Evolutionary conservation across 2,888 invertebrate species (phyloP), one percentile per base, ranked within the genome.

Genomic region (Mamestra brassicae): DNA sequence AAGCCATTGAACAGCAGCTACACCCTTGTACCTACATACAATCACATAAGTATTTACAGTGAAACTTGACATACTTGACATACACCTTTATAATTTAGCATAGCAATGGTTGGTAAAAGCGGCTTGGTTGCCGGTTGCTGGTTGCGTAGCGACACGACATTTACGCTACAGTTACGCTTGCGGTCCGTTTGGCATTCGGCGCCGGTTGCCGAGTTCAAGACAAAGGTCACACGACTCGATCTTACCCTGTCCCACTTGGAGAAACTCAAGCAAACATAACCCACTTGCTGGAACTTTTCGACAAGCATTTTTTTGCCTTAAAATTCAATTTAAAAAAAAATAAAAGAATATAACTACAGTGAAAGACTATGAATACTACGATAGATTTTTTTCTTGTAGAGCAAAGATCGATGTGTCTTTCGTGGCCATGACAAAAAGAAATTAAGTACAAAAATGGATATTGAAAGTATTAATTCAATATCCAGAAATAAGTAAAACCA

Each of bases 131-230:
- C 38, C 26, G 45, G 26, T 2, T 4, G 72, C 72, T 47, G 61
- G 63, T 60, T 67, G 80, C 73, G 55, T 71, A 65, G 74, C 72
- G 68, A 69, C 65, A 60, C 69, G 61, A 73, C 69, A 74, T 85
- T 83, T 60, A 78, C 79, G 76, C 77, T 78, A 87, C 85, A 83
- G 83, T 85, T 82, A 76, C 76, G 74, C 71, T 77, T 71, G 74
- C 87, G 83, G 84, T 78, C 74, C 84, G 83, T 76, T 81, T 87
- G 78, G 76, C 80, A 83, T 78, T 79, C 72, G 70, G 69, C 82
- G 55, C 73, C 65, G 76, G 78, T 45, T 66, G 68, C 38, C 36
- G 84, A 76, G 84, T 84, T 85, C 80, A 79, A 67, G 78, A 77
- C 69, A 87, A 82, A 87, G 86, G 86, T 87, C 84, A 85, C 38